Base-by-base conservation (phyloP, 2,113 vertebrate genomes). In the Sturnira hondurensis region DNA sequence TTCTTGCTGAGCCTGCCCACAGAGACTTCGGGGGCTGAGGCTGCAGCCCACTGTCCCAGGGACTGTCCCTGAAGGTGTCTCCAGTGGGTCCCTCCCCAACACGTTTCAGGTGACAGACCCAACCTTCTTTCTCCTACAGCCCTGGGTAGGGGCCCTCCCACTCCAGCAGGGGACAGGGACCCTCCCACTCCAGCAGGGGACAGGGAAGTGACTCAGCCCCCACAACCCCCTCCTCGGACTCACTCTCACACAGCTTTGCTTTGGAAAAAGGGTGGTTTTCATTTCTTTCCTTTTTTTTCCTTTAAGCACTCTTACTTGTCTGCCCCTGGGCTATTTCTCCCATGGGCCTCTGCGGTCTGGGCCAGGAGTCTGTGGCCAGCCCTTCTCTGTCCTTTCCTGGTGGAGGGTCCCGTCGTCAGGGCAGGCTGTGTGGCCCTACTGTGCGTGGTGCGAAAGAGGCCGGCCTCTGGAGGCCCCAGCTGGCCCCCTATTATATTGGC, bases 401-500 rank as follows among this genome's bases (percentile, higher is more conserved):
- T 43, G 52, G 81, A 96, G 82, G 81, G 61, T 85, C 89, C 26
- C 0, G 5, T 65, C 76, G 2, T 41, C 36, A 31, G 67, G 87
- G 38, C 4, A 0, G 95, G 76, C 81, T 20, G 31, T 81, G 81
- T 45, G 73, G 87, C 81, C 96, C 95, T 98, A 92, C 97, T 97
- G 84, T 50, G 80, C 58, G 7, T 92, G 98, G 98, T 99, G 98
- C 98, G 98, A 98, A 98, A 98, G 97, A 90, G 97, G 98, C 98
- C 85, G 96, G 98, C 97, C 98, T 98, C 98, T 98, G 98, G 97
- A 98, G 97, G 98, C 98, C 98, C 98, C 93, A 54, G 98, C 98
- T 98, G 98, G 98, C 98, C 98, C 96, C 97, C 98, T 98, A 98
- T 99, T 99, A 98, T 98, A 98, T 98, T 98, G 98, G 98, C 98